Evolutionary conservation across 1,140 invertebrate genomes (phyloP), one percentile per base, ranked within the genome.

Genomic region (Doryteuthis pealeii): DNA sequence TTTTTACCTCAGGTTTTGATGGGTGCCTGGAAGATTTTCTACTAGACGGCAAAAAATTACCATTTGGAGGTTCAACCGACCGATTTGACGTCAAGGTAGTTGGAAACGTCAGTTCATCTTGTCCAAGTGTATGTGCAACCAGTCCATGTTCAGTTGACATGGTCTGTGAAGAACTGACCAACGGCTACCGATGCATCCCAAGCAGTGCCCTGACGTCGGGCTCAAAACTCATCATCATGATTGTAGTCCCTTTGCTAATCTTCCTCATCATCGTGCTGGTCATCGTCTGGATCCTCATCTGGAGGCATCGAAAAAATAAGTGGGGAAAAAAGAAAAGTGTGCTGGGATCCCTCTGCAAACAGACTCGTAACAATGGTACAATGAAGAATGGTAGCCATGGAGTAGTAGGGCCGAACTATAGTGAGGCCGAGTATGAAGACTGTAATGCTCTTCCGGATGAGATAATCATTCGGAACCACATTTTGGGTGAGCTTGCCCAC

Each of bases 271-370:
- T 85, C 26, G 81, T 80, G 1, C 88, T 98, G 31, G 94, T 98
- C 0, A 95, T 98, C 66, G 93, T 97, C 4, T 98, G 98, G 88
- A 97, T 98, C 5, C 67, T 97, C 12, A 97, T 96, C 85, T 91
- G 94, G 28, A 88, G 96, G 73, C 90, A 95, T 18, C 92, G 94
- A 26, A 94, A 95, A 84, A 94, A 87, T 94, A 62, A 62, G 1
- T 96, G 82, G 95, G 95, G 71, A 76, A 81, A 49, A 73, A 70
- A 6, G 77, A 85, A 90, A 62, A 28, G 10, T 18, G 54, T 90
- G 54, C 49, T 15, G 74, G 58, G 71, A 54, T 32, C 35, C 1
- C 12, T 30, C 28, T 43, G 45, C 30, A 72, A 75, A 73, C 71
- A 76, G 70, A 77, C 26, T 75, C 43, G 76, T 72, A 33, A 71